Evolutionary conservation across 2,113 vertebrate genomes (phyloP), one percentile per base, ranked within the genome.

Genomic region (Micronycteris hirsuta): DNA sequence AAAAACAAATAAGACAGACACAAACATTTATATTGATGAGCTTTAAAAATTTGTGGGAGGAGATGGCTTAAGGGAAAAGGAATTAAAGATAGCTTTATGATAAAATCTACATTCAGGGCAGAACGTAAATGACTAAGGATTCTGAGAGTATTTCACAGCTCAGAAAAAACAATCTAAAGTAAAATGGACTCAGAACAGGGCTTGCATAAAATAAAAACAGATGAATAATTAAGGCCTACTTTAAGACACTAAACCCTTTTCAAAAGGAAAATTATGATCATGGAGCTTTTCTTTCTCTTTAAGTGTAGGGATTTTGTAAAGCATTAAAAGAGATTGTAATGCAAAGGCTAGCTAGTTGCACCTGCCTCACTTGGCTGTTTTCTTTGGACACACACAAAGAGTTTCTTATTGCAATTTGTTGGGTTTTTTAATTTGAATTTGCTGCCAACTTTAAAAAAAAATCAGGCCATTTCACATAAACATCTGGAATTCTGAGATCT

Each of bases 1-100:
- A 97, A 95, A 98, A 99, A 98, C 98, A 98, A 98, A 98, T 98
- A 98, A 99, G 98, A 98, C 97, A 98, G 97, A 96, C 95, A 98
- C 95, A 98, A 98, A 98, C 98, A 98, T 98, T 98, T 98, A 97
- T 98, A 97, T 97, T 98, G 97, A 98, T 98, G 98, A 98, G 98
- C 93, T 98, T 98, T 89, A 97, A 98, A 96, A 98, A 97, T 98
- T 91, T 19, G 17, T 96, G 82, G 94, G 94, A 97, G 95, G 94
- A 97, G 96, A 98, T 97, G 91, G 97, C 98, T 98, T 98, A 95
- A 96, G 95, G 98, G 97, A 96, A 98, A 97, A 93, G 90, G 96
- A 98, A 98, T 97, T 97, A 98, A 96, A 96, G 97, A 97, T 95
- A 97, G 96, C 95, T 98, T 98, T 97, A 96, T 91, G 94, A 98